Evolutionary conservation across 2,113 vertebrate genomes (phyloP).

Genomic region (Corvus hawaiiensis): DNA sequence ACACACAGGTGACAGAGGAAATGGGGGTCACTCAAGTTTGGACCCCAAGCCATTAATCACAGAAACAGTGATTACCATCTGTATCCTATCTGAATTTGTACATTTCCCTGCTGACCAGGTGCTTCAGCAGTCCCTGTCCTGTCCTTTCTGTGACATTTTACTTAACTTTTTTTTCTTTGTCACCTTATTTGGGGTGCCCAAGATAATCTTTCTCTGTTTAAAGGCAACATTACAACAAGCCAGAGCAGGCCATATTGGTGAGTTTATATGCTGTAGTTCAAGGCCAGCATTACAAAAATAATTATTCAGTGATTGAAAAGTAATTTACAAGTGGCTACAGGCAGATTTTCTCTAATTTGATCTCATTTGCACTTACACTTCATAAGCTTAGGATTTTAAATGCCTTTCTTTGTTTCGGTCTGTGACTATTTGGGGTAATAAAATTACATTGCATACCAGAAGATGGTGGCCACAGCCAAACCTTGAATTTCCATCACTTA

Average conservation of each 20-base stretch:
- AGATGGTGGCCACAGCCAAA: neutral
- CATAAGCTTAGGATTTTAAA: neutral
- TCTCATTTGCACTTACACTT: neutral
- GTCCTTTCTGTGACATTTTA: too few species aligned
- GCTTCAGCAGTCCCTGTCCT: neutral
- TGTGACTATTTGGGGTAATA: neutral
- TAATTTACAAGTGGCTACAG: neutral
- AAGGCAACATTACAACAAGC: neutral
- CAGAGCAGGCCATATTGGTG: neutral
- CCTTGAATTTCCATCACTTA: neutral
- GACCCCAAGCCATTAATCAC: rapidly evolving
- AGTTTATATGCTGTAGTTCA: neutral
- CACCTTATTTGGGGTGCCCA: neutral
- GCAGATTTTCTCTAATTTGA: neutral
- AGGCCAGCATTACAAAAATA: neutral
- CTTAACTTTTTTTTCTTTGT: neutral
- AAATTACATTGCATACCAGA: neutral
- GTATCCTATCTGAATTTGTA: neutral
- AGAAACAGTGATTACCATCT: neutral
- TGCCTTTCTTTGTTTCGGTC: neutral
- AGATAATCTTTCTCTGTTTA: neutral
- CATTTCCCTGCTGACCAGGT: rapidly evolving
- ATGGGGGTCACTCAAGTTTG: rapidly evolving
- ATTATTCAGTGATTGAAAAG: neutral
- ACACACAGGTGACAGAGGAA: neutral